Evolutionary conservation across 2,888 invertebrate genomes (phyloP).

Genomic region (Argyresthia goedartella): DNA sequence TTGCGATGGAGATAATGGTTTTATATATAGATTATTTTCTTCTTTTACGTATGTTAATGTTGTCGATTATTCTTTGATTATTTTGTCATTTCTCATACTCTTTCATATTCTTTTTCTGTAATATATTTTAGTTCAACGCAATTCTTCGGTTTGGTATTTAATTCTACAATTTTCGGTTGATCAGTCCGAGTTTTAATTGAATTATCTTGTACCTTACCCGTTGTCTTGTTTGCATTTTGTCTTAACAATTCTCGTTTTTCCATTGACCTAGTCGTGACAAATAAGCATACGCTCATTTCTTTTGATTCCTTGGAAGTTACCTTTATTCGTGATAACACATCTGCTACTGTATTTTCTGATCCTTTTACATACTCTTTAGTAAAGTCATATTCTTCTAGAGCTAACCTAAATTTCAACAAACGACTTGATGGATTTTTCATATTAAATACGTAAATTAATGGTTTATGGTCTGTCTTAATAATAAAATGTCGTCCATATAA

Average conservation of each 20-base stretch:
- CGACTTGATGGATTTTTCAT: conserved; percentile 21
- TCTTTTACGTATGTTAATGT: no score
- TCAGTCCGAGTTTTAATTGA: conserved; percentile 7
- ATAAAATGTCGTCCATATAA: conserved; percentile 25
- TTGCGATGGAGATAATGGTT: no score
- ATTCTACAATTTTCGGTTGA: not conserved
- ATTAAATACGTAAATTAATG: conserved; percentile 17
- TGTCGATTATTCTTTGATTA: not conserved
- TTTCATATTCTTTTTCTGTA: not conserved
- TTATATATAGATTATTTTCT: no score
- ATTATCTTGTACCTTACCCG: no score
- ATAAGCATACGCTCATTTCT: no score
- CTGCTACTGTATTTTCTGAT: no score
- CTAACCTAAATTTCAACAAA: conserved; percentile 24
- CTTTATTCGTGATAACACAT: no score
- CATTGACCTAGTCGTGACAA: no score
- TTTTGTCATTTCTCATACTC: not conserved
- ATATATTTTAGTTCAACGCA: not conserved
- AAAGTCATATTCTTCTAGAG: conserved; percentile 25
- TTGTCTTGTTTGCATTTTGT: no score
- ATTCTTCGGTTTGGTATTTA: not conserved
- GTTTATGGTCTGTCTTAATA: conserved; percentile 21
- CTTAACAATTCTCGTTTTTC: no score
- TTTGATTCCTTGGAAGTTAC: no score
- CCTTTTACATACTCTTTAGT: no score